A percentile compares a stretch with the other conserved stretches of the same genome.
Evolutionary conservation across 2,888 invertebrate species (phyloP).

Genomic region (Lycaena phlaeas): DNA sequence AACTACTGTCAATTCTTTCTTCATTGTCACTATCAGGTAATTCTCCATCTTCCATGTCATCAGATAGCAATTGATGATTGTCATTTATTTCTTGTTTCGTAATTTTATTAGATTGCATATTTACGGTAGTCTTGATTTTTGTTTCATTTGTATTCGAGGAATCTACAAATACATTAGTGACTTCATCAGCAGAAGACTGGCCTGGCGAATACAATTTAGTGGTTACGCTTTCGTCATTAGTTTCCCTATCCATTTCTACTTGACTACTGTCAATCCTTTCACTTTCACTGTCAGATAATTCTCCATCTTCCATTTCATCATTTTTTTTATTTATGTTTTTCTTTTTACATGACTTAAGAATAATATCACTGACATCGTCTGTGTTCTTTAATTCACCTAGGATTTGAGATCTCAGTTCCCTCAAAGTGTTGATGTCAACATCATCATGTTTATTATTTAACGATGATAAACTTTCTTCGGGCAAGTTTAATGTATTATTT

Average conservation of each 20-base stretch:
- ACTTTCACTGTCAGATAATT: conserved; percentile 62
- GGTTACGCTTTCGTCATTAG: conserved; percentile 26
- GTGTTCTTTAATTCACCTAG: conserved; percentile 59
- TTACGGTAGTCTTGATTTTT: not conserved
- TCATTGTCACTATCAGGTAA: conserved; percentile 52
- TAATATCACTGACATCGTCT: conserved; percentile 59
- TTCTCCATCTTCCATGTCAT: conserved; percentile 61
- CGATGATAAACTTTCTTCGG: conserved; percentile 50
- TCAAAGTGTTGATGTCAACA: conserved; percentile 62
- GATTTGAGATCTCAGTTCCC: conserved; percentile 58
- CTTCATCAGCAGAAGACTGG: not conserved
- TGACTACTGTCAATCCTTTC: conserved; percentile 57
- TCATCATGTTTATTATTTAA: conserved; percentile 54
- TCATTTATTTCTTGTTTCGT: conserved; percentile 10
- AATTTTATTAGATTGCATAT: not conserved
- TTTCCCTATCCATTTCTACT: conserved; percentile 34
- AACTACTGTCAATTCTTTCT: conserved; percentile 55
- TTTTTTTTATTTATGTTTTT: conserved; percentile 24
- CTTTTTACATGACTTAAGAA: conserved; percentile 51
- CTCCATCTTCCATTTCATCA: conserved; percentile 57
- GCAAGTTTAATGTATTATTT: conserved; percentile 60
- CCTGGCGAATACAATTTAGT: not conserved
- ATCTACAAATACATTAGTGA: not conserved
- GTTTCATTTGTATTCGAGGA: not conserved
- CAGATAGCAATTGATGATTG: conserved; percentile 1